Conservation (phyloP, 2,888 invertebrate genomes). For the Melikaiella ostensackeni region DNA sequence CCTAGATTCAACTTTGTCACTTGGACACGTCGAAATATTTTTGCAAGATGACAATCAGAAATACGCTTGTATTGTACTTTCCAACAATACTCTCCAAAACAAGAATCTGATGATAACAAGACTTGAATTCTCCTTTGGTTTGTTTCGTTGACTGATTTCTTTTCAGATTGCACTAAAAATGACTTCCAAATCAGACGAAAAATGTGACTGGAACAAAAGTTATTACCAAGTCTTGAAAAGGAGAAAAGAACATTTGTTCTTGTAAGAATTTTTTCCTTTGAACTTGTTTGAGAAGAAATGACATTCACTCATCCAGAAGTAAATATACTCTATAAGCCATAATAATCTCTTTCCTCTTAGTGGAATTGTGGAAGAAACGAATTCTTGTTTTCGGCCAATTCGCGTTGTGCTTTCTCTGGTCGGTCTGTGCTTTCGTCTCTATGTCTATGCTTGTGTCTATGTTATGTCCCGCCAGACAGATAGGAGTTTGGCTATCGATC, state of each 20-base stretch:
- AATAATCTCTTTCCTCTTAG: slow-evolving; percentile 38
- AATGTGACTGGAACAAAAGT: not conserved
- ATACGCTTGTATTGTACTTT: too few relatives aligned
- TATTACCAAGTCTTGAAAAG: not conserved
- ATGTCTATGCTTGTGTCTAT: slow-evolving; percentile 59
- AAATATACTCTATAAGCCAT: slow-evolving; percentile 32
- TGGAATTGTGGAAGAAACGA: slow-evolving; percentile 35
- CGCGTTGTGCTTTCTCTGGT: slow-evolving; percentile 30
- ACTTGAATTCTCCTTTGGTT: not conserved
- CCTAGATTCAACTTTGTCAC: too few relatives aligned
- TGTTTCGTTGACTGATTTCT: not conserved
- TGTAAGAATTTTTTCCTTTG: slow-evolving; percentile 19
- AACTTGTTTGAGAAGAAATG: slow-evolving; percentile 25
- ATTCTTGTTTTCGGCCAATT: slow-evolving; percentile 38
- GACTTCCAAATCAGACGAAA: not conserved
- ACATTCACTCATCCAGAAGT: slow-evolving; percentile 36
- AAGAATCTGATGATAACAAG: too few relatives aligned
- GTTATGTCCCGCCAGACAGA: slow-evolving; percentile 69
- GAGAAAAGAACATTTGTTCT: slow-evolving; percentile 8
- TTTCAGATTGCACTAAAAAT: not conserved
- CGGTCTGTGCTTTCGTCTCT: slow-evolving; percentile 48
- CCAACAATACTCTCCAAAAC: too few relatives aligned
- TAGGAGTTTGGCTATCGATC: slow-evolving; percentile 76
- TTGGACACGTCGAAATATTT: too few relatives aligned
- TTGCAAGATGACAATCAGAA: too few relatives aligned